phyloP scores from a whole-genome alignment of 2,113 vertebrate genomes.

The Malurus cyaneus region DNA sequence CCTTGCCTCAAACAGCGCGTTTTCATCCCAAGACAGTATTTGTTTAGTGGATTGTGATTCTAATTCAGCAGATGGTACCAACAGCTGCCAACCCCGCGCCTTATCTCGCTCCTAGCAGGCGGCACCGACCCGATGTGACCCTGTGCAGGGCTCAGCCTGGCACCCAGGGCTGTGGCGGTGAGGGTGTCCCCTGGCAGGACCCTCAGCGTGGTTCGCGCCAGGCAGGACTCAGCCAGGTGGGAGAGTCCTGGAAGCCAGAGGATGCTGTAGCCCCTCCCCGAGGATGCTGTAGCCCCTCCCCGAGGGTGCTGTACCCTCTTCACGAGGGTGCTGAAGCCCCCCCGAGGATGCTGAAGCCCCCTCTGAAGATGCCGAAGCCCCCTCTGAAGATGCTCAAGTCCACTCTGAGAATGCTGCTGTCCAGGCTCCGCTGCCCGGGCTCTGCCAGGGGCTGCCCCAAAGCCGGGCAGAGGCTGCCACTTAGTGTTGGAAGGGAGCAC shows the following conservation, averaged over 20 bases:
- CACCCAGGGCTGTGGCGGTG: neutral
- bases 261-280: neutral
- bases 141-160: neutral
- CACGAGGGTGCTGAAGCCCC: neutral
- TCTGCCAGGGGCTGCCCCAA: constrained; percentile 41
- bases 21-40: neutral
- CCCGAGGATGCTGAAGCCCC: neutral
- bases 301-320: neutral
- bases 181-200: neutral
- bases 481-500: constrained; percentile 53
- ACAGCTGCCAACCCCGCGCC: constrained; percentile 27
- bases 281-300: neutral
- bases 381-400: neutral
- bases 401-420: neutral
- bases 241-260: neutral
- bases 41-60: constrained; percentile 1
- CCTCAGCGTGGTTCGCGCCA: neutral
- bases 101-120: constrained; percentile 36
- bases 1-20: neutral
- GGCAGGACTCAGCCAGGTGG: neutral
- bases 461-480: constrained; percentile 58
- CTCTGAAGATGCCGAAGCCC: neutral
- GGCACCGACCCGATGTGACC: neutral
- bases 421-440: neutral
- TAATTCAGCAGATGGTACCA: constrained; percentile 38